Evolutionary conservation across 2,113 vertebrate genomes (phyloP).

Genomic region (Orthonyx spaldingii): DNA sequence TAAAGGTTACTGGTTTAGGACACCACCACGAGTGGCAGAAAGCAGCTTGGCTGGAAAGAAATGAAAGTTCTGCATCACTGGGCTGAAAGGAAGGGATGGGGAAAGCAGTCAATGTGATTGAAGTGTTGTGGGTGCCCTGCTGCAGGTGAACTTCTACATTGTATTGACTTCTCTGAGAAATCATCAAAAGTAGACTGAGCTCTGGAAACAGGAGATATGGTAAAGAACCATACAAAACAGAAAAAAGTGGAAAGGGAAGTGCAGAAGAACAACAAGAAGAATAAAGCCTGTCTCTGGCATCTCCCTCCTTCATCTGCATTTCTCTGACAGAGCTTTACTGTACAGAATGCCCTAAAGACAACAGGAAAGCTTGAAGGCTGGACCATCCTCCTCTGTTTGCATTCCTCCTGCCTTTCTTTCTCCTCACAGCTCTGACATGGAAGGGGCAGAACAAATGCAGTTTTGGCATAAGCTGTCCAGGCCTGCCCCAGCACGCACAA

Average conservation of each 20-base stretch:
- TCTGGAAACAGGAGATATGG: neutral
- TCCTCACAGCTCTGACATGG: neutral
- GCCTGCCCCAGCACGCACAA: neutral
- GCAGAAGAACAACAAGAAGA: neutral
- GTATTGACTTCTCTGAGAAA: neutral
- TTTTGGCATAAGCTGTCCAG: neutral
- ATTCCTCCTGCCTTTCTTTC: conserved; percentile 8
- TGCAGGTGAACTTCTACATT: neutral
- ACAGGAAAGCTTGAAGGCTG: neutral
- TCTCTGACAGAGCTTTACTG: neutral
- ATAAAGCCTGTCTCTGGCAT: neutral
- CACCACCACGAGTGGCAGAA: neutral
- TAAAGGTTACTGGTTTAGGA: neutral
- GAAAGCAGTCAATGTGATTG: neutral
- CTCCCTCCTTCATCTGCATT: neutral
- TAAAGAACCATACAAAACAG: neutral
- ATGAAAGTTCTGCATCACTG: neutral
- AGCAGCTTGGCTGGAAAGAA: neutral
- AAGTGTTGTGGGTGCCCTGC: neutral
- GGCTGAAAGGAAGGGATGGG: neutral
- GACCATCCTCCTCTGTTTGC: neutral
- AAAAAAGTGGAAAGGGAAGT: neutral
- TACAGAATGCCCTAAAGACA: neutral
- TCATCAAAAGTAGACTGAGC: neutral
- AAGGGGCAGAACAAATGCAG: conserved; percentile 4